Base-by-base conservation (phyloP, 2,888 invertebrate genomes). In the Pterostichus niger region DNA sequence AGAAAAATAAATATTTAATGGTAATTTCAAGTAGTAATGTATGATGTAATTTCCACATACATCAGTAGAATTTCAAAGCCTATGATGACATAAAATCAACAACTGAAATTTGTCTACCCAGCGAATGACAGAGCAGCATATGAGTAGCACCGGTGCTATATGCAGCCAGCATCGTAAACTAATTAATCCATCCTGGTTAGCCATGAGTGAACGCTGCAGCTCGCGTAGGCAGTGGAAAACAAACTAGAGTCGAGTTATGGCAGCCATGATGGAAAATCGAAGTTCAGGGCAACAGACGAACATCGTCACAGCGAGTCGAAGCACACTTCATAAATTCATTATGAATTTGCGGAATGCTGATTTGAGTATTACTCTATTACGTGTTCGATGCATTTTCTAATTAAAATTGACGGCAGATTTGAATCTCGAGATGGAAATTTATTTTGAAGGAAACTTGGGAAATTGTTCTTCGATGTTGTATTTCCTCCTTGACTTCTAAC, bases 121-220 rank as follows among this genome's bases (percentile, higher is more conserved):
- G 68, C 68, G 10, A 17, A 56, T 10, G 6, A 17, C 15, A 56
- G 6, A 56, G 49, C 49, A 40, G 24, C 24, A 24, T 3, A n/a
- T n/a, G n/a, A n/a, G n/a, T n/a, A 24, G 24, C 15, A 31, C 7
- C 59, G 1, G 9, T 15, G 44, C 44, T 44, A 13, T 44, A 40
- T 71, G 46, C 17, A 71, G 68, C 44, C 68, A 68, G 68, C 68
- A 71, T 71, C 68, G 68, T 71, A 71, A 71, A 71, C 68, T 71
- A 71, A 71, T 71, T 71, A 71, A 71, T 71, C 44, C 44, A 71
- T 71, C 44, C 15, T 44, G 17, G 68, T 71, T 15, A 40, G 68
- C 68, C 56, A 56, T 56, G 49, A 49, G n/a, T 46, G 68, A 9
- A 5, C 31, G 40, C 68, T 71, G 68, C 33, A 33, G 61, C 11